phyloP scores from a whole-genome alignment of 2,888 invertebrate species.

The Salticus scenicus region DNA sequence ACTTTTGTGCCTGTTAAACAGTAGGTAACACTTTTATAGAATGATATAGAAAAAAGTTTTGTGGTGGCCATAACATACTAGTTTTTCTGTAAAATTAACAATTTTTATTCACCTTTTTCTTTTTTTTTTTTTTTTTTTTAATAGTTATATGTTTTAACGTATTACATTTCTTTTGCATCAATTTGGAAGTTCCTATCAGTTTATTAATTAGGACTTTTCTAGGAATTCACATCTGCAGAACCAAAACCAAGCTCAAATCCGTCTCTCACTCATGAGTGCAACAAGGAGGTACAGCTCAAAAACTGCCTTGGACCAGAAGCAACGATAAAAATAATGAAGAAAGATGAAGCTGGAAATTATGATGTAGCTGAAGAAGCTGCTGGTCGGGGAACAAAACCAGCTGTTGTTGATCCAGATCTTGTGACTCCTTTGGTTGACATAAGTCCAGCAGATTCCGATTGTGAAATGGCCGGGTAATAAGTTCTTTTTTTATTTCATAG shows the following conservation, averaged over 20 bases:
- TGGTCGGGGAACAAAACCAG: constrained; percentile 25
- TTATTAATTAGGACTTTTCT: too few species aligned
- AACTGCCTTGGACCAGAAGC: constrained; percentile 67
- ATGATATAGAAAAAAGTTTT: too few species aligned
- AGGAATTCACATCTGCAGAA: constrained; percentile 10
- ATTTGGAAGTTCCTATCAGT: too few species aligned
- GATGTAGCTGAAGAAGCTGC: constrained; percentile 44
- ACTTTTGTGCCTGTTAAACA: too few species aligned
- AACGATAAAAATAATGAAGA: constrained; percentile 34
- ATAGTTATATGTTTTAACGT: too few species aligned
- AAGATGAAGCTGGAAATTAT: constrained; percentile 29
- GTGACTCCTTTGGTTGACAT: constrained; percentile 71
- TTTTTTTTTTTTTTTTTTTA: too few species aligned
- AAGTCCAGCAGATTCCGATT: constrained; percentile 70
- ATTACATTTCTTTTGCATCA: too few species aligned
- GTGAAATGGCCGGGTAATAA: constrained; percentile 69
- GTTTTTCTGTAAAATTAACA: too few species aligned
- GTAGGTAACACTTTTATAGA: too few species aligned
- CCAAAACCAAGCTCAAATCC: not conserved
- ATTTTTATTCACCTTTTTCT: too few species aligned
- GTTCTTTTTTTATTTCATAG: not conserved
- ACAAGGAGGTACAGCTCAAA: constrained; percentile 38
- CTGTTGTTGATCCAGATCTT: constrained; percentile 48
- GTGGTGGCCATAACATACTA: too few species aligned
- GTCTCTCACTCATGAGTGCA: not conserved